Conservation (phyloP, 2,113 vertebrate species). For the Periophthalmodon schlosseri region DNA sequence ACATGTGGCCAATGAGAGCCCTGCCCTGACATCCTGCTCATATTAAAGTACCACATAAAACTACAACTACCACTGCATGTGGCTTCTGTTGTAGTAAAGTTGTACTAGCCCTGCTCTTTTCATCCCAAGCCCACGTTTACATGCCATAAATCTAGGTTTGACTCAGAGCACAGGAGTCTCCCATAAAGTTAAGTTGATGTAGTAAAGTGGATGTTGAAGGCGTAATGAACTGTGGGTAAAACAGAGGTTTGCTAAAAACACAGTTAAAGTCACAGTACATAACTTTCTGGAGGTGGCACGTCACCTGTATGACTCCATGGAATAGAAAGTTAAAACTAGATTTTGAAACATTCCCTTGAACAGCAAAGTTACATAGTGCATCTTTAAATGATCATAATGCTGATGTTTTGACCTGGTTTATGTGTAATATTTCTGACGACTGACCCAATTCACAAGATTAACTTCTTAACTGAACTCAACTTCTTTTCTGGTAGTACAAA, state of each 20-base stretch:
- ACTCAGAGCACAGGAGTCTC: neutral
- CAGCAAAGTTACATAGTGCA: no score
- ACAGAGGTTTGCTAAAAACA: neutral
- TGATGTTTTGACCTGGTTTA: no score
- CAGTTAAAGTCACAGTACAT: no score
- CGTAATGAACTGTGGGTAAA: neutral
- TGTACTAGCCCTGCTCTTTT: conserved; percentile 17
- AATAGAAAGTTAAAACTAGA: no score
- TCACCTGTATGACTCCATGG: no score
- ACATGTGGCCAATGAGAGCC: neutral
- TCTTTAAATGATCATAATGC: no score
- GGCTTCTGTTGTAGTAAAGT: conserved; percentile 6
- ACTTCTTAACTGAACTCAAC: no score
- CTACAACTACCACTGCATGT: conserved; percentile 1
- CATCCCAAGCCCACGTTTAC: conserved; percentile 14
- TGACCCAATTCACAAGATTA: no score
- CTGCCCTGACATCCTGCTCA: neutral
- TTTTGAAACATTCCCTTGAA: no score
- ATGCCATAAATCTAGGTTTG: conserved; percentile 1
- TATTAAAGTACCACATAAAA: conserved; percentile 1
- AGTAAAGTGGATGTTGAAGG: neutral
- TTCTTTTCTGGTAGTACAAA: no score
- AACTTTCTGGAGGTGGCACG: no score
- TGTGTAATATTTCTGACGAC: no score
- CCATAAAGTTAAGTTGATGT: neutral